These are phyloP conservation scores for Strigamia transsilvanica DNA, from an alignment of 2,888 invertebrate species.

Conservation along the genomic window DNA sequence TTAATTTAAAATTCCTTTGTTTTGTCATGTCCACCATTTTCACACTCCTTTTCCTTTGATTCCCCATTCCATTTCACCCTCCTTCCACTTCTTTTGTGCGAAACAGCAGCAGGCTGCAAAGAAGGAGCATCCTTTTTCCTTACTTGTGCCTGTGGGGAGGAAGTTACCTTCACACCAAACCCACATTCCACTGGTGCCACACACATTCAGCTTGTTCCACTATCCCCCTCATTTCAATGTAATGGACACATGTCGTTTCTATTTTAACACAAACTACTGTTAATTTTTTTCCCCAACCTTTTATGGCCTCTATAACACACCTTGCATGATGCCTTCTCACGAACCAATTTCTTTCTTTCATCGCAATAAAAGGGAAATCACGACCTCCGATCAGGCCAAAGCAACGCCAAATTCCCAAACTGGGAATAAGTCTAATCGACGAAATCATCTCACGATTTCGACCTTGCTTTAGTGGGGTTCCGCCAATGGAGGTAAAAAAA, in stretches of 20 bases:
- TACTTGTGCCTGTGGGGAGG: constrained; percentile 1
- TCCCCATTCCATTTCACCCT: background rate
- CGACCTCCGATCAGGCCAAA: too few species aligned
- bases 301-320: background rate
- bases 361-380: too few species aligned
- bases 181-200: background rate
- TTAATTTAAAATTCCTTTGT: background rate
- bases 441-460: background rate
- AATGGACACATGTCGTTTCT: constrained; percentile 1
- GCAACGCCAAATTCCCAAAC: background rate
- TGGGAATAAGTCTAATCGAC: background rate
- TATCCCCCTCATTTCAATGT: background rate
- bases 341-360: too few species aligned
- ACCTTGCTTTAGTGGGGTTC: background rate
- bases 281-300: background rate
- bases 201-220: background rate
- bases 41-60: background rate
- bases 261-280: constrained; percentile 1
- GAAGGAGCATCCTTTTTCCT: background rate
- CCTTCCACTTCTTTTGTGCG: background rate
- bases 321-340: background rate
- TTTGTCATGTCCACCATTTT: background rate
- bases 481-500: background rate
- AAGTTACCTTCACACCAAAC: constrained; percentile 3
- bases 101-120: background rate